Evolutionary conservation across 2,113 vertebrate genomes (phyloP), one percentile per base, ranked within the genome.

Genomic region (Catagonus wagneri): DNA sequence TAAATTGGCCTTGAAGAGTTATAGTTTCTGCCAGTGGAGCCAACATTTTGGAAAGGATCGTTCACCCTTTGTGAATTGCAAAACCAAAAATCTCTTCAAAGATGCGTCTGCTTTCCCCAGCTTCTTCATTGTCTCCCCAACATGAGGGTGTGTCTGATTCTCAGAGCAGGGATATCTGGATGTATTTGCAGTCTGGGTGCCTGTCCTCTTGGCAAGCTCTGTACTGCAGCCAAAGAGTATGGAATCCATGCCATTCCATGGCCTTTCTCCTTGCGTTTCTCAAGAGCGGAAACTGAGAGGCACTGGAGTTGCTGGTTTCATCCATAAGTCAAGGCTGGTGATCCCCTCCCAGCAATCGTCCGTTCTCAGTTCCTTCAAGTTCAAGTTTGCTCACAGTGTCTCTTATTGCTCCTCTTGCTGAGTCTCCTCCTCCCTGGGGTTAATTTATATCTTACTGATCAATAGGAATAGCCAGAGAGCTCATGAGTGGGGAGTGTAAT

Each of bases 1-100:
- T 94, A 93, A 85, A 93, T 76, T 56, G 94, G 65, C 34, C 65
- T 93, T 79, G 19, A 3, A 93, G 76, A 91, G 27, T 96, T 86
- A 32, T 20, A 32, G 52, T 66, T 93, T 92, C 79, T 92, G 54
- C 65, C 69, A 69, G 74, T 68, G 32, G 44, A 66, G 58, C 32
- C 76, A 96, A 65, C 34, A 84, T 65, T 63, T 83, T 65, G 23
- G 61, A 95, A 93, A 93, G 34, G 5, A n/a, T 96, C n/a, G 36
- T 90, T 72, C 25, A 83, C 58, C 68, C 13, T 83, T 74, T 76
- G 58, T 79, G 27, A 84, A 63, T 65, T 88, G 66, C 79, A 68
- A 90, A 90, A 72, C 32, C 58, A 27, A 78, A 63, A 60, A 78
- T 27, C 23, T 86, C 61, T 87, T 76, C 10, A 39, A 19, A 34